Evolutionary conservation across 2,113 vertebrate species (phyloP), one percentile per base, ranked within the genome.

Genomic region (Passer domesticus): DNA sequence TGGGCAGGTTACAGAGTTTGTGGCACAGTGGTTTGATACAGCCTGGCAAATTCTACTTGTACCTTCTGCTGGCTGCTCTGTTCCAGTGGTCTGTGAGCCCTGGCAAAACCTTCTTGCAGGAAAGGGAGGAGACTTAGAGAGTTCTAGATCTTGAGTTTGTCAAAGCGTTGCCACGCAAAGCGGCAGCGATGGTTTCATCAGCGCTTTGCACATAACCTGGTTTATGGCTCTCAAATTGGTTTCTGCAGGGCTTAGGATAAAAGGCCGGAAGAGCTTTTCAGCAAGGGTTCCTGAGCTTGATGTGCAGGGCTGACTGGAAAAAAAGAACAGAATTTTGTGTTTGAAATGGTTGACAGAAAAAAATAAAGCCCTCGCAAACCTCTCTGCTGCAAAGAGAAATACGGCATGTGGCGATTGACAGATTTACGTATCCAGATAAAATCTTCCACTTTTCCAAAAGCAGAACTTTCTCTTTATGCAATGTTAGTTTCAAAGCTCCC

Each of bases 391-490:
- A 90, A 87, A 95, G 92, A 90, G 96, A 89, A 96, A 72, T 93
- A 70, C 79, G 88, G 58, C 92, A 77, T 96, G 90, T 67, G 86
- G 86, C 19, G 39, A 93, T 55, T 77, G 94, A 83, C 92, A 92
- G 93, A 94, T 92, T 96, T 94, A 84, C 30, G 52, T 95, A 90
- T 67, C 96, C 83, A 43, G 95, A 83, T 78, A 78, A 95, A 94
- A 89, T 92, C 90, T 82, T 88, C 64, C 53, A 56, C 92, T 91
- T 90, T 93, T 89, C 92, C 80, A 79, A 93, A 95, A 93, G 96
- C 87, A 89, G 79, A 96, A 90, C 94, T 94, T 96, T 95, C 79
- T 95, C 75, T 95, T 95, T 95, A 81, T 93, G 83, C 83, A 78
- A 35, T 84, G 76, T 75, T 81, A 78, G 52, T 89, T 95, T 95